Conservation (phyloP, 2,888 invertebrate species). For the Diaperis boleti region DNA sequence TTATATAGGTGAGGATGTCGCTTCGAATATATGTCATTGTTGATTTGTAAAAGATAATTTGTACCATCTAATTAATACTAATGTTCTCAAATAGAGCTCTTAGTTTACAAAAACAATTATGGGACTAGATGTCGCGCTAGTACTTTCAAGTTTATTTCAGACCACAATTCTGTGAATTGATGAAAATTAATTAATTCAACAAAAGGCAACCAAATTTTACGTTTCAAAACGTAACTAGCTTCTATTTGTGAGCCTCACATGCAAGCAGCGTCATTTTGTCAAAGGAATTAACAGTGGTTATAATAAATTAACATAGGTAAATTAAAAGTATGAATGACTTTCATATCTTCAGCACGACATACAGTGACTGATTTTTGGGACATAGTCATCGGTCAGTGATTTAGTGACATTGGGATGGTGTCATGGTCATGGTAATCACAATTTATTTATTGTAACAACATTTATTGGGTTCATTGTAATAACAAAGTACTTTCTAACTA, state of each 20-base stretch:
- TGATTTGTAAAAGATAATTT: constrained; percentile 13
- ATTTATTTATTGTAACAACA: neutral
- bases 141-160: no score
- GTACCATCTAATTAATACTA: constrained; percentile 26
- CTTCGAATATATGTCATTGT: constrained; percentile 6
- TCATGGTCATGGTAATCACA: no score
- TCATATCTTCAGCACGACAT: no score
- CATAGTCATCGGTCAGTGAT: neutral
- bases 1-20: constrained; percentile 6
- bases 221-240: constrained; percentile 6
- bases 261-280: no score
- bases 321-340: no score
- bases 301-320: neutral
- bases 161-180: constrained; percentile 8
- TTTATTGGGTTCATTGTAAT: no score
- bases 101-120: constrained; percentile 30
- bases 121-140: no score
- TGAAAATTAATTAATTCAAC: constrained; percentile 7
- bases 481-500: no score
- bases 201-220: constrained; percentile 1
- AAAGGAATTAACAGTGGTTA: neutral
- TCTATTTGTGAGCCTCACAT: neutral
- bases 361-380: no score
- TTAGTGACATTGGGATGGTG: neutral
- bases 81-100: constrained; percentile 12